A percentile compares a stretch with the other conserved stretches of the same genome.
These are phyloP conservation scores for Cyphomyrmex costatus DNA, from an alignment of 1,140 invertebrate genomes.

Conservation along the genomic window DNA sequence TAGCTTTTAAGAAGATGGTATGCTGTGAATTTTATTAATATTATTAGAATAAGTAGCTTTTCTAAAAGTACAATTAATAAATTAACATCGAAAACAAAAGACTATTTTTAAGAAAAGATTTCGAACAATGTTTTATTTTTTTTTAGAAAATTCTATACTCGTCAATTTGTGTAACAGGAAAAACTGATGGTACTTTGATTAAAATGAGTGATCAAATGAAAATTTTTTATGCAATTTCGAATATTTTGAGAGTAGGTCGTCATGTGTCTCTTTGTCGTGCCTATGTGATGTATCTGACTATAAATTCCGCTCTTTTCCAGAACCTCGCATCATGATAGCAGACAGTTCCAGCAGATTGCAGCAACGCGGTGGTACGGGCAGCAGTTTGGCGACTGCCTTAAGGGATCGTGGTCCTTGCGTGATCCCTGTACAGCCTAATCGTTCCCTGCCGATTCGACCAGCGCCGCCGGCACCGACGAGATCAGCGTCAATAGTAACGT, in stretches of 20 bases:
- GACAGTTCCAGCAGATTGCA: conserved; percentile 68
- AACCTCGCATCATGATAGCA: conserved; percentile 69
- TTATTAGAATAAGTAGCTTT: neutral
- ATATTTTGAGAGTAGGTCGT: neutral
- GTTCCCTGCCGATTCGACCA: conserved; percentile 79
- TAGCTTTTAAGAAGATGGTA: neutral
- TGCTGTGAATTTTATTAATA: neutral
- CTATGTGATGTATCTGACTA: neutral
- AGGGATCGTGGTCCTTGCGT: conserved; percentile 73
- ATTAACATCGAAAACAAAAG: neutral
- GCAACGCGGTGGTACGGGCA: neutral
- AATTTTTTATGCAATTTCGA: neutral
- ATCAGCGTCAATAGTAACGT: conserved; percentile 17
- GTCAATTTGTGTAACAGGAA: neutral
- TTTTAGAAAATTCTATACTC: neutral
- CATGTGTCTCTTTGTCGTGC: neutral
- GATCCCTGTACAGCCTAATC: conserved; percentile 81
- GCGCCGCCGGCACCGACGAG: conserved; percentile 74
- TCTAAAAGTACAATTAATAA: conserved; percentile 4
- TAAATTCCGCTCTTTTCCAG: conserved; percentile 43
- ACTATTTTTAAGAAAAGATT: neutral
- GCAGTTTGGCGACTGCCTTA: conserved; percentile 74
- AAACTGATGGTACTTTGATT: neutral
- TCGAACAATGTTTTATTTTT: neutral
- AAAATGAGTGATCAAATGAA: neutral